These are phyloP conservation scores for Luehdorfia chinensis DNA, from an alignment of 1,140 invertebrate species.

Conservation along the genomic window DNA sequence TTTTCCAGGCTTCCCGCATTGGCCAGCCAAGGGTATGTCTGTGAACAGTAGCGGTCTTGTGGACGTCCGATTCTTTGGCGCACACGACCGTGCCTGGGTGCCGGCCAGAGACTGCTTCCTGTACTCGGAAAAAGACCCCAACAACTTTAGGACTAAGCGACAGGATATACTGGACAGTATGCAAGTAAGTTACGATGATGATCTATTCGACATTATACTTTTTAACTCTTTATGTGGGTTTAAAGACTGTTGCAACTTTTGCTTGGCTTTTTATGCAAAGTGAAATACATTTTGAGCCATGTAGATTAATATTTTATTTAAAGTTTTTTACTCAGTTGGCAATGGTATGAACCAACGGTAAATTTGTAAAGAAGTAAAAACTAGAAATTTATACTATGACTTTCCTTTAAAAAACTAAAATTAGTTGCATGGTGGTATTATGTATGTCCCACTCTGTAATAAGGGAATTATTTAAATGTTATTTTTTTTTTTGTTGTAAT, in stretches of 20 bases:
- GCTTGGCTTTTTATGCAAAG: too few species aligned
- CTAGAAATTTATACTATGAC: too few species aligned
- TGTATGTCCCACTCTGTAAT: too few species aligned
- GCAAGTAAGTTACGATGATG: conserved; percentile 55
- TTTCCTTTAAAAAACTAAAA: too few species aligned
- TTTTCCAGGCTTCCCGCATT: conserved; percentile 88
- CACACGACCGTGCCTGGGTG: conserved; percentile 95
- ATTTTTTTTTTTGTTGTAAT: too few species aligned
- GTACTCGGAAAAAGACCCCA: conserved; percentile 84
- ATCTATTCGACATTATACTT: background rate
- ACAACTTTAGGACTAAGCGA: conserved; percentile 67
- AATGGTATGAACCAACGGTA: too few species aligned
- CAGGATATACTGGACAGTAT: conserved; percentile 66
- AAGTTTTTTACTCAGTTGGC: too few species aligned
- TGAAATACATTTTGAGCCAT: conserved; percentile 17
- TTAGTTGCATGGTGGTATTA: too few species aligned
- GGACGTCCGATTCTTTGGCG: conserved; percentile 96
- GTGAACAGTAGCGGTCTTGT: conserved; percentile 85
- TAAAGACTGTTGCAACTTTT: conserved; percentile 3
- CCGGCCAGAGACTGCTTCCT: conserved; percentile 89
- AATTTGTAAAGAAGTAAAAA: too few species aligned
- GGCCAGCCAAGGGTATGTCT: conserved; percentile 95
- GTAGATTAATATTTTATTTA: too few species aligned
- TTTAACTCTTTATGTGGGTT: too few species aligned
- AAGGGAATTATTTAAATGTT: too few species aligned